A percentile compares a stretch with the other conserved stretches of the same genome.
phyloP scores from a whole-genome alignment of 2,797 vertebrate genomes.

The Rhabdomys pumilio region DNA sequence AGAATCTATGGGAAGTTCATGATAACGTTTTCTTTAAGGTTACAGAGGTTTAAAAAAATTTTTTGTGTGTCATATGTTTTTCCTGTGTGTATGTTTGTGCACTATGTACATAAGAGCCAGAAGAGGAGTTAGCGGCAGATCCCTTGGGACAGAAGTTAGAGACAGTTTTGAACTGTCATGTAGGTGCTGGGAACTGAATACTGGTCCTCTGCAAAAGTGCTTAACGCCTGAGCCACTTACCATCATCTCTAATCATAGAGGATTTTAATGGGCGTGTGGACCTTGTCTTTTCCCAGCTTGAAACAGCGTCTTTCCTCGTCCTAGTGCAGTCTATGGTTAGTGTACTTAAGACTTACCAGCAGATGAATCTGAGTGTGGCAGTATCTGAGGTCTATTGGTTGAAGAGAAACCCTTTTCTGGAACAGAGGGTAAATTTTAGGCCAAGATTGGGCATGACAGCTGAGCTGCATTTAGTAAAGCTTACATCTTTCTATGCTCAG shows the following conservation, averaged over 20 bases:
- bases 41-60: not conserved
- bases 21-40: conserved; percentile 50
- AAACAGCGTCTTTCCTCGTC: conserved; percentile 7
- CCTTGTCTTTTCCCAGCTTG: conserved; percentile 25
- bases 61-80: not conserved
- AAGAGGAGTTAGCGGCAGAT: not conserved
- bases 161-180: not conserved
- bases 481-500: not conserved
- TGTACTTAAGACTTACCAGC: conserved; percentile 26
- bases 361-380: conserved; percentile 30
- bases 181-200: not conserved
- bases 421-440: not conserved
- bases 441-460: not conserved
- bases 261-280: conserved; percentile 48
- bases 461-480: not conserved
- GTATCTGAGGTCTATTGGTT: not conserved
- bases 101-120: not conserved
- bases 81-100: not conserved
- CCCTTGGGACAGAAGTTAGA: not conserved
- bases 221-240: not conserved
- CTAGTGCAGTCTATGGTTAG: conserved; percentile 24
- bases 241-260: not conserved
- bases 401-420: conserved; percentile 26
- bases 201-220: not conserved
- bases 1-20: conserved; percentile 13